Evolutionary conservation across 2,888 invertebrate species (phyloP).

Genomic region (Acanthosepion pharaonis): DNA sequence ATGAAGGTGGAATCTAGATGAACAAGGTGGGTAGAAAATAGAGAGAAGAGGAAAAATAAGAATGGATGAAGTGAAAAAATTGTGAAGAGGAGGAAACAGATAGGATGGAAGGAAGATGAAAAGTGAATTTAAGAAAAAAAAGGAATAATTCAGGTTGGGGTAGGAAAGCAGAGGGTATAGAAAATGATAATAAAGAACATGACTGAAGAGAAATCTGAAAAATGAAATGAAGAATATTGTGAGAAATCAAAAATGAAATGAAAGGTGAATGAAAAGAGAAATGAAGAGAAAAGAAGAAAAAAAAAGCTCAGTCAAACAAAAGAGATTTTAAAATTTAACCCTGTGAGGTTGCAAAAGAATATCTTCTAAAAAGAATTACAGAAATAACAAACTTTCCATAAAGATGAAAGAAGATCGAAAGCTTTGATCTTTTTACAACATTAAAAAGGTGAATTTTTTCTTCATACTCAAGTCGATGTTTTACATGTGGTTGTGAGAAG

Average conservation of each 20-base stretch:
- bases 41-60: background rate
- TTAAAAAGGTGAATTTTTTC: background rate
- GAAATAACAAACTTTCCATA: background rate
- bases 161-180: background rate
- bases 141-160: too few relatives aligned
- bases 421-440: background rate
- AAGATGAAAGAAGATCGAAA: background rate
- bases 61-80: background rate
- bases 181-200: background rate
- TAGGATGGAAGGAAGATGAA: background rate
- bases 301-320: background rate
- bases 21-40: background rate
- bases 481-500: background rate
- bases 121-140: background rate
- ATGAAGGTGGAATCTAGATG: too few relatives aligned
- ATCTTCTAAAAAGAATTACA: background rate
- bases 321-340: background rate
- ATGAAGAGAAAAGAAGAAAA: background rate
- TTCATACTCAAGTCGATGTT: background rate
- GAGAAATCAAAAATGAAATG: background rate
- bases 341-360: background rate
- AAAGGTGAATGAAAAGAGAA: background rate
- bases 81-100: background rate
- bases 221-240: background rate
- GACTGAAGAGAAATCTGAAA: background rate